Base-by-base conservation (phyloP, 1,140 invertebrate genomes). In the Anoplophora glabripennis region DNA sequence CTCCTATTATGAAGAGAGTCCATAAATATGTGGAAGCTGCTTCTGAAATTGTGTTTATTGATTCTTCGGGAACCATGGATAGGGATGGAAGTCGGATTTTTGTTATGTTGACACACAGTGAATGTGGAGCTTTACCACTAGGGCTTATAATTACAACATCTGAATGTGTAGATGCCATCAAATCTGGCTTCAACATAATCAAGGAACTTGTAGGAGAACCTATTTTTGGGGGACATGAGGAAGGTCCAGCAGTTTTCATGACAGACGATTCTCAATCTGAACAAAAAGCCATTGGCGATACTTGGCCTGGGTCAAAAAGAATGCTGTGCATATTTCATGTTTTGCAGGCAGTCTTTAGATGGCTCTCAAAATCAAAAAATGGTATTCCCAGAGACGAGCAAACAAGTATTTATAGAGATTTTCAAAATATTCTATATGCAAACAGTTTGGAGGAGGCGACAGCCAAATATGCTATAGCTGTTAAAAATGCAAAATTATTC, bases 241-340 rank as follows among this genome's bases (percentile, higher is more conserved):
- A 45, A 41, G 18, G 41, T 33, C 41, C 53, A 8, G 10, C 15
- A 12, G 7, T 21, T 21, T 52, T 57, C 41, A 14, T 57, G 14
- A 52, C 44, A 7, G 55, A 57, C 21, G 40, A 57, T 21, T 51
- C 28, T 34, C 18, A 18, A 51, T 45, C 55, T n/a, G 55, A 51
- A 41, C 15, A 57, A 42, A 52, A 7, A 7, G 55, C 55, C 41
- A 12, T 57, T 8, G 18, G 3, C 36, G 11, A 53, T 8, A 15
- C 41, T 7, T 57, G 45, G 45, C 55, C 55, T 7, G 17, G 42
- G 12, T 38, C 45, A 8, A 38, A 38, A 7, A 17, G 11, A 11
- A 34, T 57, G 10, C 41, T 57, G 2, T 57, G 47, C 15, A 10
- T 11, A 3, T 57, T 57, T 52, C 47, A 57, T 35, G 44, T 57